Evolutionary conservation across 2,888 invertebrate genomes (phyloP), one percentile per base, ranked within the genome.

Genomic region (Poecilobothrus nobilitatus): DNA sequence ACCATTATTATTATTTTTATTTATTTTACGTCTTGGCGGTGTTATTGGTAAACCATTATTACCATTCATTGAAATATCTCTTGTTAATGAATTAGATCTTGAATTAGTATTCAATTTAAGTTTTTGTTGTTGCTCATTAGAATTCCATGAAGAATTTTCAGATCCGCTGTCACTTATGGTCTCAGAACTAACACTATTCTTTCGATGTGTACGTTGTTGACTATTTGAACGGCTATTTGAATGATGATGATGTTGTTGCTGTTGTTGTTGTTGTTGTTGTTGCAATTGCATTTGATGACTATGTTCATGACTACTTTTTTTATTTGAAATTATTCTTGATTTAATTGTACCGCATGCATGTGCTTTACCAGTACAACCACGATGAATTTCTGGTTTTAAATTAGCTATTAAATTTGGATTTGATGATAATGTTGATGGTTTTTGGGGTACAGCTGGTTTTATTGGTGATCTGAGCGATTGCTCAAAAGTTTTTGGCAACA

Each of bases 331-430:
- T 66, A 74, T 67, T 66, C 76, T 77, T 4, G 78, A 74, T 71
- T 81, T 81, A 67, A 76, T 75, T 44, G 81, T 81, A 66, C 91
- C 91, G 74, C 88, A 87, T 15, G 90, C 91, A 77, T 92, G 92
- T 1, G 89, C 87, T 76, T 88, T 88, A 41, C 92, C 92, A 44
- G 87, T 89, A 78, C 92, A 92, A 68, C 88, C 88, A 75, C 87
- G 87, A 78, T 91, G 91, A 70, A 81, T 81, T 70, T 79, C 80
- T 18, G 81, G 80, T 73, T 80, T 81, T 1, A 80, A 72, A 1
- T 63, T 21, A 22, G 7, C 37, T 34, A 78, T 77, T 21, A 78
- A 77, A 65, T 78, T 79, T n/a, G 78, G 77, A 34, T 77, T 77
- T 6, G 76, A 76, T 8, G 79, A 79, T 67, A 77, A 76, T 68